phyloP scores from a whole-genome alignment of 2,113 vertebrate genomes.

The Coptodon bakossiorum region DNA sequence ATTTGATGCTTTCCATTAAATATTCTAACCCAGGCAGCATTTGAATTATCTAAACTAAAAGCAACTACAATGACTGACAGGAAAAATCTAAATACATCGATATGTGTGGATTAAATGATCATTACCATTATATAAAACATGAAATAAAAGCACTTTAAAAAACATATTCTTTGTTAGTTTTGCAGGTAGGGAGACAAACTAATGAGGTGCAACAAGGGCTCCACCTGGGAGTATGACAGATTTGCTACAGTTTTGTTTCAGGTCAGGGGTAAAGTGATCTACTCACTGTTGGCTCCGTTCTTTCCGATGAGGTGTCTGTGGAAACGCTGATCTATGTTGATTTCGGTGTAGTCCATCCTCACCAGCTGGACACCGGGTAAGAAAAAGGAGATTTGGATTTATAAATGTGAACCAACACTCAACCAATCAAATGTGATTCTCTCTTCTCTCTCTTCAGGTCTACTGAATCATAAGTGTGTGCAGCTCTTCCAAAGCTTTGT shows the following conservation, averaged over 20 bases:
- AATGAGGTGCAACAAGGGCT: neutral
- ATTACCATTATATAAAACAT: neutral
- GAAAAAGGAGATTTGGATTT: neutral
- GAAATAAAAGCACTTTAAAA: neutral
- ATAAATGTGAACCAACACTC: neutral
- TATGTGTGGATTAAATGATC: neutral
- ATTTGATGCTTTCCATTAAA: neutral
- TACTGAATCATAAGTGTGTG: accelerated
- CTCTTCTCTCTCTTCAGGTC: neutral
- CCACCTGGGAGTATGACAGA: neutral
- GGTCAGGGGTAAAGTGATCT: neutral
- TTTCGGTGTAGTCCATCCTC: conserved; percentile 79
- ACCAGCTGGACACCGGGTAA: conserved; percentile 58
- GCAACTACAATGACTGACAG: neutral
- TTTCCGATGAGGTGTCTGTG: conserved; percentile 78
- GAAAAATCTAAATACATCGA: neutral
- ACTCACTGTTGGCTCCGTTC: conserved; percentile 77
- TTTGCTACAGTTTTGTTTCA: neutral
- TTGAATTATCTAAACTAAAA: neutral
- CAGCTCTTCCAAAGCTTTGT: neutral
- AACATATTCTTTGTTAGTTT: neutral
- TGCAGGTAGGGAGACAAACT: neutral
- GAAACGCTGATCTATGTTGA: conserved; percentile 76
- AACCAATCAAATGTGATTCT: neutral
- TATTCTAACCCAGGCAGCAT: neutral